Base-by-base conservation (phyloP, 2,113 vertebrate species). In the Prinia subflava region DNA sequence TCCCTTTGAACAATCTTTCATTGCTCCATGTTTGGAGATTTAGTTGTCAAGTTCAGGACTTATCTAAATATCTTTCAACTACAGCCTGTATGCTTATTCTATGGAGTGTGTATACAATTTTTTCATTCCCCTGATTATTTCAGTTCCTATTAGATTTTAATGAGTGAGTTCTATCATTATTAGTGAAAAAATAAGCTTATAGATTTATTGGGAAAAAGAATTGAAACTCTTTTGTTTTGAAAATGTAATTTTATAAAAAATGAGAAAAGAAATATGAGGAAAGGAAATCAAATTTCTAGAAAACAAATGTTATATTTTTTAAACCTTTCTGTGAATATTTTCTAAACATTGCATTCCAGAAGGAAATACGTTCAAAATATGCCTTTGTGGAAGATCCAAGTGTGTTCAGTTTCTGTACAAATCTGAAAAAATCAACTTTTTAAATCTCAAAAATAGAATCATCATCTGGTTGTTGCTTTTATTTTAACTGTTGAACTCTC, bases 401-500 rank as follows among this genome's bases (percentile, higher is more conserved):
- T 39, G 8, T 78, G 21, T 74, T 81, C 73, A 22, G 18, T 53
- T 89, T 83, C 44, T 57, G 21, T 17, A 30, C 9, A 70, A 37
- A 78, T 84, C 56, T 70, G 35, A 83, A 70, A 69, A 84, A 74
- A 8, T 42, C 23, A 84, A 7, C 28, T 62, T 74, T 81, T 71
- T 52, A 67, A 87, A 81, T 71, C 15, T 75, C 33, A 47, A 82
- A 92, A 84, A 87, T 19, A 84, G 60, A 82, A 78, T 67, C 6
- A 47, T 92, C 52, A 52, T 67, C 64, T 87, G 20, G 7, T 63
- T 4, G 2, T 67, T 91, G 18, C 35, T 83, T 88, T 92, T 87
- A 63, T 89, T 56, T 84, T 87, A 81, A 59, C 33, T 50, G 37
- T 42, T 89, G 64, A 92, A 89, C 50, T 83, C 59, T 89, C 55